Evolutionary conservation across 2,113 vertebrate species (phyloP), one percentile per base, ranked within the genome.

Genomic region (Clarias gariepinus): DNA sequence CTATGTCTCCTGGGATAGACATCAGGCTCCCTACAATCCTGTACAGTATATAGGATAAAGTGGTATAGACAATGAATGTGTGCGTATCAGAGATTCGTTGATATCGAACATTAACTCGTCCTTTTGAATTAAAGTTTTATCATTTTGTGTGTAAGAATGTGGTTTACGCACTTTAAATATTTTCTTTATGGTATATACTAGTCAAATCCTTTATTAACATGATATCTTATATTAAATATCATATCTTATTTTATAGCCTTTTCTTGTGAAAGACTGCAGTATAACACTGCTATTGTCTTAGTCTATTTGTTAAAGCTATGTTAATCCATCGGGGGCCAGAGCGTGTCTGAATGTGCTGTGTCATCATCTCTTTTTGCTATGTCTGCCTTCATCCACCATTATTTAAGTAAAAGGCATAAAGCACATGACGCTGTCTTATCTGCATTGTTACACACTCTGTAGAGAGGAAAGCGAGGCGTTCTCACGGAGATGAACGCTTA

Each of bases 331-430:
- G 28, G 53, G 47, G 15, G 3, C 3, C 0, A 5, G 21, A 61
- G 69, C 23, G 18, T 60, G 68, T 52, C 10, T 53, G 13, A 83
- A 86, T 63, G 55, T 86, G 84, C 83, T 78, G 52, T 83, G 80
- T 86, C 84, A 88, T 52, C 71, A 71, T 18, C 18, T 30, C 60
- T 19, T 76, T 52, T 47, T 55, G 25, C 41, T 66, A 23, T 74
- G 30, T 33, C 76, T 18, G 21, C 25, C 30, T 80, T 47, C 76
- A 66, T 85, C 61, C 21, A 61, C 18, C 57, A 66, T 25, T 8
- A 63, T 52, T 25, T 10, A 23, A 7, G n/a, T 47, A n/a, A 25
- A 16, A 81, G 9, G 47, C 53, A 23, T 61, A 47, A 41, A 79
- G 15, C 12, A 1, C 30, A 73, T 71, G 66, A 41, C 25, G 19